Evolutionary conservation across 1,140 invertebrate genomes (phyloP).

Genomic region (Heterodera carotae): DNA sequence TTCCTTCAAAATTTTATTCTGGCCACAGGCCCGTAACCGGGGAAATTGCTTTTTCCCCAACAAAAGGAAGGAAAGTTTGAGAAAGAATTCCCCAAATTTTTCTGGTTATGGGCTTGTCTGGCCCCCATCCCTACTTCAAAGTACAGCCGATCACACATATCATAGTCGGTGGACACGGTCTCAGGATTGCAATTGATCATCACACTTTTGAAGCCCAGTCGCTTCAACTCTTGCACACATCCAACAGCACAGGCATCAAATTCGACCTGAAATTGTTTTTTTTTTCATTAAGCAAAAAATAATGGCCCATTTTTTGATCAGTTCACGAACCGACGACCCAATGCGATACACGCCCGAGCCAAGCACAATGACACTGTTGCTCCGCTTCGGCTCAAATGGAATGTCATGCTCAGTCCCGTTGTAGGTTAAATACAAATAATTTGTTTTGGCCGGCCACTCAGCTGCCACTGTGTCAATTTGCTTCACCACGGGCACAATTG

Average conservation of each 20-base stretch:
- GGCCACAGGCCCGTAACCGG: no score
- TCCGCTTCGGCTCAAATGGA: constrained; percentile 54
- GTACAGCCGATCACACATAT: constrained; percentile 96
- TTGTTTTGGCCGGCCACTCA: constrained; percentile 96
- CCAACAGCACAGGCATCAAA: constrained; percentile 99
- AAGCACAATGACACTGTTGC: constrained; percentile 68
- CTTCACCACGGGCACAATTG: constrained; percentile 83
- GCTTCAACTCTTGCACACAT: constrained; percentile 85
- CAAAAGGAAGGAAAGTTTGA: no score
- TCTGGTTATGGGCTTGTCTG: no score
- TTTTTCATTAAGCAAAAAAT: not conserved
- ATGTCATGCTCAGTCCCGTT: constrained; percentile 86
- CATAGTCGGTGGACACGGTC: constrained; percentile 98
- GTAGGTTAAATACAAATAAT: constrained; percentile 96
- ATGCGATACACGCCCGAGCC: constrained; percentile 97
- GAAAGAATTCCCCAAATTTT: no score
- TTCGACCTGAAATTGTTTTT: constrained; percentile 71
- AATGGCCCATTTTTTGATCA: no score
- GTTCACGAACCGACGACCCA: constrained; percentile 81
- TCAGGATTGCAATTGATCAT: constrained; percentile 99
- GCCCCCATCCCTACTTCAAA: constrained; percentile 71
- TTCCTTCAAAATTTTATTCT: no score
- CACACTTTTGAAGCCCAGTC: constrained; percentile 77
- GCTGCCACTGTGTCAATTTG: constrained; percentile 99
- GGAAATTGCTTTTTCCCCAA: no score